Evolutionary conservation across 2,797 vertebrate species (phyloP), one percentile per base, ranked within the genome.

Genomic region (Sus cebifrons): DNA sequence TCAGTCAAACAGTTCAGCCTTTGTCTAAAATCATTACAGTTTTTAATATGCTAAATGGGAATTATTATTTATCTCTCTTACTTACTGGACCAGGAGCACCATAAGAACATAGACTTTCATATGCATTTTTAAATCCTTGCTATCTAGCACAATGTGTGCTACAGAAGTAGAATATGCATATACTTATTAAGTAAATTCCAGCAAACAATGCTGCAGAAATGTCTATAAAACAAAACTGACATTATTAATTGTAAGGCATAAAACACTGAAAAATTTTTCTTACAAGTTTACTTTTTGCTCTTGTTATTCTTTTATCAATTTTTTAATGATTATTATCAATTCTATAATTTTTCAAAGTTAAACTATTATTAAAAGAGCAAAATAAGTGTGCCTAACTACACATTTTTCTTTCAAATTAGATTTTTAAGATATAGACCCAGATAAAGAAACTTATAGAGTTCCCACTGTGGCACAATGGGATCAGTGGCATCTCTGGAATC

Each of bases 121-220:
- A 36, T 25, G 15, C 6, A 71, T 77, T 64, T 32, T 87, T 73
- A 71, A 82, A 85, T 75, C 27, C 32, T 67, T 74, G 18, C 16
- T n/a, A 54, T 54, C 16, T 65, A 89, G 21, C 12, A 27, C 14
- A 81, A 78, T 75, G 9, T n/a, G 17, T 56, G 17, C 14, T 56
- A 6, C 10, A 54, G n/a, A 49, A 49, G 29, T 18, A 84, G 20
- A 78, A 29, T 6, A 36, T 60, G 18, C 17, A 67, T 2, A 73
- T 58, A 86, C 18, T 56, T 62, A 68, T 86, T 68, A 85, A 94
- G 40, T 23, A 91, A 94, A 64, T 1, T n/a, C 29, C 25, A 84
- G 36, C 5, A 86, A 60, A 87, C 17, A 77, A 81, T 40, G 75
- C 1, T 52, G 15, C 18, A 56, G 18, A 17, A 58, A 4, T 10